These are phyloP conservation scores for Ptychobarbus kaznakovi DNA, from an alignment of 2,797 vertebrate species.

Conservation along the genomic window DNA sequence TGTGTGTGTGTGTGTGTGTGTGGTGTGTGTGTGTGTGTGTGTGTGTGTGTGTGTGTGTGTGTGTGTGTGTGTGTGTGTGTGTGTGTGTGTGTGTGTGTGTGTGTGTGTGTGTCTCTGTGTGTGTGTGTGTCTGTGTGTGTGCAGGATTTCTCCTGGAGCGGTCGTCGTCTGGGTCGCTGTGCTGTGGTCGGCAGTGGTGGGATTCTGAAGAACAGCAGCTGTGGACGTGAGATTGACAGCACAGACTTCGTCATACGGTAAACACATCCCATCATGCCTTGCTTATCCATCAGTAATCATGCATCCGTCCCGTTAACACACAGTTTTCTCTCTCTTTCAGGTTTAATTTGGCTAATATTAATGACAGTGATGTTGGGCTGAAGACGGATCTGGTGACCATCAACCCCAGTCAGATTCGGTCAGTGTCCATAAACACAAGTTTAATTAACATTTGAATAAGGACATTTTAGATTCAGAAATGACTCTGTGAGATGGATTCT, in stretches of 20 bases:
- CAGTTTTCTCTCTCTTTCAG: not conserved
- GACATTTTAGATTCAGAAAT: not conserved
- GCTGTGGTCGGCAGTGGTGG: slow-evolving; percentile 51
- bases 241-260: slow-evolving; percentile 53
- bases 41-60: no score
- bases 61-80: no score
- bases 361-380: slow-evolving; percentile 40
- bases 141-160: slow-evolving; percentile 4
- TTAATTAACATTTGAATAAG: not conserved
- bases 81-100: no score
- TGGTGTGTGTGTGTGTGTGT: no score
- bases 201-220: slow-evolving; percentile 43
- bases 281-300: no score
- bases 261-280: slow-evolving; percentile 1
- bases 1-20: no score
- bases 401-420: slow-evolving; percentile 46
- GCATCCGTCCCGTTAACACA: not conserved
- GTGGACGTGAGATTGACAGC: slow-evolving; percentile 50
- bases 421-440: not conserved
- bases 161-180: slow-evolving; percentile 22
- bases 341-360: slow-evolving; percentile 33
- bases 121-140: not conserved
- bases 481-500: not conserved
- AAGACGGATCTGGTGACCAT: slow-evolving; percentile 43
- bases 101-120: no score